A percentile compares a stretch with the other conserved stretches of the same genome.
Evolutionary conservation across 2,113 vertebrate genomes (phyloP).

Genomic region (Phocoena phocoena): DNA sequence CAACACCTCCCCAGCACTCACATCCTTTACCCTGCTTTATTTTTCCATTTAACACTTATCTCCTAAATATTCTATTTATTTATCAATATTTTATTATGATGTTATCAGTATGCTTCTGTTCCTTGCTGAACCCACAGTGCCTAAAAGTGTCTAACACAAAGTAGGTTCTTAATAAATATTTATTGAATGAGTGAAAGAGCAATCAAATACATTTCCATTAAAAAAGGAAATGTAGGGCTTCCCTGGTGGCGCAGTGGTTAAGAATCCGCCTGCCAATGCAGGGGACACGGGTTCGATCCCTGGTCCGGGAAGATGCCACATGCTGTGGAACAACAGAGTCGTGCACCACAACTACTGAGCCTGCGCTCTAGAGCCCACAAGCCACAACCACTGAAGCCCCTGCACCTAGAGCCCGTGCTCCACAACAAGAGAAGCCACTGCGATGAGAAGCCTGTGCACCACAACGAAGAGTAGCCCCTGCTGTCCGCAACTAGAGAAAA

Average conservation of each 20-base stretch:
- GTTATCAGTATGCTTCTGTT: neutral
- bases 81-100: neutral
- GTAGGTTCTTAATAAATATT: neutral
- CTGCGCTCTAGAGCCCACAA: no score
- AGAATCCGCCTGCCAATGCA: no score
- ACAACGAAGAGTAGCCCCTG: no score
- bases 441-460: no score
- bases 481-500: no score
- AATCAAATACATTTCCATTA: neutral
- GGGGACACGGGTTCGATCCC: no score
- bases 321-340: no score
- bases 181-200: neutral
- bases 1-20: neutral
- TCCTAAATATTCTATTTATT: neutral
- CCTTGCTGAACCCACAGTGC: neutral
- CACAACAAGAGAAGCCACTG: no score
- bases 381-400: no score
- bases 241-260: no score
- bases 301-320: no score
- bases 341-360: no score
- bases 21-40: neutral
- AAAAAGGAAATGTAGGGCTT: neutral
- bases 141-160: neutral
- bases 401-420: rapidly evolving
- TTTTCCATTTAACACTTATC: neutral